These are phyloP conservation scores for Neria commutata DNA, from an alignment of 2,888 invertebrate species.

Conservation along the genomic window DNA sequence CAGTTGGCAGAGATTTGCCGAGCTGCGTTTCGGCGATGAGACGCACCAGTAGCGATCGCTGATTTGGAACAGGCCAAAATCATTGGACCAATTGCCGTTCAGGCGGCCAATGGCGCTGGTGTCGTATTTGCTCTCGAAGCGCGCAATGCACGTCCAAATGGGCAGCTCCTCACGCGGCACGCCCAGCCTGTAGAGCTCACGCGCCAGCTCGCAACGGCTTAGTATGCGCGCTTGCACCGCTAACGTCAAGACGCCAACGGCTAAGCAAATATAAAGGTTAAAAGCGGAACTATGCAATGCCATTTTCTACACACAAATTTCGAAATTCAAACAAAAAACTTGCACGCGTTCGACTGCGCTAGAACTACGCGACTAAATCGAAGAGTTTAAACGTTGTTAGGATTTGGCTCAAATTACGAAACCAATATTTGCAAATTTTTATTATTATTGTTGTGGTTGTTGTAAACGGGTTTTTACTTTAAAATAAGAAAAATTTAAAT, in stretches of 20 bases:
- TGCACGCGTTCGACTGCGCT: neutral
- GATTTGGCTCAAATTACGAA: neutral
- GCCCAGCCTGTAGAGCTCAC: constrained; percentile 40
- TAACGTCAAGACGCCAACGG: neutral
- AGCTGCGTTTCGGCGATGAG: constrained; percentile 30
- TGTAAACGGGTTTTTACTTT: neutral
- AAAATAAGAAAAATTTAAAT: neutral
- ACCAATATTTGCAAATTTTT: neutral
- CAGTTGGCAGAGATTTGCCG: constrained; percentile 43
- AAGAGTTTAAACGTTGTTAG: neutral
- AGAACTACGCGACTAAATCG: neutral
- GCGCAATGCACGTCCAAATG: constrained; percentile 63
- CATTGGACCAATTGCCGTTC: constrained; percentile 61
- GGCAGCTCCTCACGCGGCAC: constrained; percentile 37
- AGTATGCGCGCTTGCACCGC: constrained; percentile 24
- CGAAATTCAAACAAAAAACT: neutral
- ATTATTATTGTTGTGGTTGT: neutral
- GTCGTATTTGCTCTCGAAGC: constrained; percentile 62
- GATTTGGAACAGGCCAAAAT: constrained; percentile 51
- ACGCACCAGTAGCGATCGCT: constrained; percentile 53
- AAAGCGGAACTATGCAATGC: neutral
- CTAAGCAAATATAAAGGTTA: neutral
- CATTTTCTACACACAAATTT: neutral
- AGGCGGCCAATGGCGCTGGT: constrained; percentile 58
- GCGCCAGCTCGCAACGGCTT: constrained; percentile 44